Conservation (phyloP, 1,140 invertebrate genomes). For the Capitella teleta region DNA sequence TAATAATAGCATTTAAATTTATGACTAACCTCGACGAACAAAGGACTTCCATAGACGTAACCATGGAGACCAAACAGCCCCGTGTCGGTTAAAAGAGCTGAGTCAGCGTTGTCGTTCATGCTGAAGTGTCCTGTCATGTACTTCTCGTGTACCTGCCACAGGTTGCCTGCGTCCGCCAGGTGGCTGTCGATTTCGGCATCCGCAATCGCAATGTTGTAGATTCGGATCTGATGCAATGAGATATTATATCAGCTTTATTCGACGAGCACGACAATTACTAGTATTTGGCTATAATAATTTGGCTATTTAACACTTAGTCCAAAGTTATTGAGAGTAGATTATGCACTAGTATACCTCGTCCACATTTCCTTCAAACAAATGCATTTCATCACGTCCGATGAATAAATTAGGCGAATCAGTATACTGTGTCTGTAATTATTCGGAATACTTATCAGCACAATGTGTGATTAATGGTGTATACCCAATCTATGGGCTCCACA, state of each 20-base stretch:
- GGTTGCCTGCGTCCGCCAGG: background rate
- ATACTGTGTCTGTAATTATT: too few species aligned
- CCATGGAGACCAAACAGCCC: background rate
- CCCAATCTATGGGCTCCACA: too few species aligned
- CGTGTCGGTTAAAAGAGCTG: background rate
- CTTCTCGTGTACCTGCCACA: background rate
- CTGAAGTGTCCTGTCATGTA: conserved; percentile 3
- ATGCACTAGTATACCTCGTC: conserved; percentile 5
- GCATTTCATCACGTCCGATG: background rate
- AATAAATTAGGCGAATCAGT: background rate
- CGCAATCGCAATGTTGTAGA: background rate
- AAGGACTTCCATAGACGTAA: background rate
- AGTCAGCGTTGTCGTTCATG: conserved; percentile 1
- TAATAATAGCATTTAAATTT: too few species aligned
- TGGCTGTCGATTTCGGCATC: conserved; percentile 1
- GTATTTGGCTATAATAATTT: too few species aligned
- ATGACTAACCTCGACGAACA: conserved; percentile 4
- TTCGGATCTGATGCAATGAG: background rate
- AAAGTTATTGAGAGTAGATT: too few species aligned
- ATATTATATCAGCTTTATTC: too few species aligned
- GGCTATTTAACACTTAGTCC: too few species aligned
- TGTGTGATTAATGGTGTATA: too few species aligned
- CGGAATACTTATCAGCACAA: too few species aligned
- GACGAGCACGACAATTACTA: too few species aligned
- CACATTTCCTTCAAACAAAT: conserved; percentile 2